Evolutionary conservation across 2,888 invertebrate species (phyloP), one percentile per base, ranked within the genome.

Genomic region (Ophion obscuratus): DNA sequence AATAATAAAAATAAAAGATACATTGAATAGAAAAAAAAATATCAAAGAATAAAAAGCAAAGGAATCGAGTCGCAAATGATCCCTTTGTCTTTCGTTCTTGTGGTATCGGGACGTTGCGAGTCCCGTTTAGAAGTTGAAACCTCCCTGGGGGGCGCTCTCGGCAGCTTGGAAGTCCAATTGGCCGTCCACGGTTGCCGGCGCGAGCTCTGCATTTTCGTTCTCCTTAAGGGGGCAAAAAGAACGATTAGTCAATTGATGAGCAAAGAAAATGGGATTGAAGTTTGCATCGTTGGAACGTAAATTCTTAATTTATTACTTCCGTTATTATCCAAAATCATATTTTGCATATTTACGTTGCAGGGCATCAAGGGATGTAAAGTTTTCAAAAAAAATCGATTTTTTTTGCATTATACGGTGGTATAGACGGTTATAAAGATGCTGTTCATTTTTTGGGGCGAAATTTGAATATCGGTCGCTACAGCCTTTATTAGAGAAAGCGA

Each of bases 121-220:
- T 82, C 11, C 36, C 9, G 31, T 5, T 89, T 86, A 92, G 88
- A 93, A 93, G 11, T 91, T 88, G 82, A 91, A 93, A 62, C 90
- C 91, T 75, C 90, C 91, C 83, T 90, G 88, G 3, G 91, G 91
- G 20, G 89, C 74, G 20, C 84, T 62, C 53, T 90, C 88, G 31
- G 89, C 75, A 64, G 90, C 75, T 84, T 93, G 91, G 57, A 93
- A 93, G 61, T 92, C 89, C 61, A 93, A 78, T 73, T 92, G 91
- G 36, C 89, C 91, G 44, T 92, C 90, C 10, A 77, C 75, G 24
- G 90, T 86, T 27, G 87, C 86, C 53, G 92, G 89, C 44, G 88
- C 89, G 44, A 92, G 31, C 31, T 88, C 85, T 62, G 85, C 53
- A 83, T 91, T 91, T 73, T 90, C 90, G 11, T 71, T 27, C 31